Evolutionary conservation across 1,140 invertebrate species (phyloP).

Genomic region (Drosophila carrolli): DNA sequence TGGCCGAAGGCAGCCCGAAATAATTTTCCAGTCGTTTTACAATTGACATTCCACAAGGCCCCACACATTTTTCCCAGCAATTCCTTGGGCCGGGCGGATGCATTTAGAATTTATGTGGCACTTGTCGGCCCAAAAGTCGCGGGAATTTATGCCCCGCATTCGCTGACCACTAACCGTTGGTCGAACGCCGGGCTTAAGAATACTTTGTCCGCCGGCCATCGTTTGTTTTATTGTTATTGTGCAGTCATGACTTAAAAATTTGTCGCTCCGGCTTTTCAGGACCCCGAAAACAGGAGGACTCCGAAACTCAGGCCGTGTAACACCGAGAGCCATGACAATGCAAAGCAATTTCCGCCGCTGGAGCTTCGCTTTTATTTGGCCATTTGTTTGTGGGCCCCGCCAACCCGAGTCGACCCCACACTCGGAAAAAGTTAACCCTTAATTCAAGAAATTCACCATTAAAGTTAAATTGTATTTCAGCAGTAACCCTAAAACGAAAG

Average conservation of each 20-base stretch:
- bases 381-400: slow-evolving; percentile 61
- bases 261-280: slow-evolving; percentile 60
- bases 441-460: neutral
- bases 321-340: slow-evolving; percentile 41
- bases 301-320: slow-evolving; percentile 31
- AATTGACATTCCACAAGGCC: slow-evolving; percentile 59
- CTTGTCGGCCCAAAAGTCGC: slow-evolving; percentile 75
- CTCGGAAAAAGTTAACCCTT: slow-evolving; percentile 1
- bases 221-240: slow-evolving; percentile 82
- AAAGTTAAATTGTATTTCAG: too few species aligned
- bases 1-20: neutral
- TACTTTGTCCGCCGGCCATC: slow-evolving; percentile 65
- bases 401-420: slow-evolving; percentile 5
- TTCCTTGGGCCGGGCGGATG: slow-evolving; percentile 51
- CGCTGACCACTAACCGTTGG: slow-evolving; percentile 46
- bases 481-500: too few species aligned
- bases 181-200: slow-evolving; percentile 65
- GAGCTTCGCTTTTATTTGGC: slow-evolving; percentile 71
- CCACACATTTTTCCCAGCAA: slow-evolving; percentile 3
- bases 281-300: slow-evolving; percentile 9
- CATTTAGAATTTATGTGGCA: slow-evolving; percentile 82
- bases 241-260: slow-evolving; percentile 81
- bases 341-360: slow-evolving; percentile 67
- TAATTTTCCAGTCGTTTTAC: slow-evolving; percentile 41
- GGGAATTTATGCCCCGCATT: slow-evolving; percentile 77